These are phyloP conservation scores for Meteorus sp. DNA, from an alignment of 1,140 invertebrate species.

Conservation along the genomic window DNA sequence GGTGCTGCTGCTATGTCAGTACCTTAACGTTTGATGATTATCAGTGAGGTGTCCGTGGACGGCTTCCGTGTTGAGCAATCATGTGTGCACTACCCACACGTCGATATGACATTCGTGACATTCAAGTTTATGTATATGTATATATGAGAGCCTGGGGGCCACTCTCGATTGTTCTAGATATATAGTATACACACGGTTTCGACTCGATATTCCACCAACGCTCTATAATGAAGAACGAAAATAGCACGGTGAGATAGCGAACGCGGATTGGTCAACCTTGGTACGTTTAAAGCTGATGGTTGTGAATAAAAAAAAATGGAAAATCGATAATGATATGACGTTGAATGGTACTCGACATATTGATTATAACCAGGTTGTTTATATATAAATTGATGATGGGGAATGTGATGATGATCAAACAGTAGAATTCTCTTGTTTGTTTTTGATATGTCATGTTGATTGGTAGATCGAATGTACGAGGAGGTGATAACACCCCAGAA, in stretches of 20 bases:
- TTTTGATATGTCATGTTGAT: too few relatives aligned
- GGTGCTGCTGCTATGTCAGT: background rate
- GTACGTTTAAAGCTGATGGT: background rate
- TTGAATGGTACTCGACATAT: too few relatives aligned
- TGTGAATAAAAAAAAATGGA: background rate
- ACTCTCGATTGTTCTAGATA: background rate
- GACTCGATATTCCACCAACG: background rate
- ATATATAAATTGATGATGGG: too few relatives aligned
- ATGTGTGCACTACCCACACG: background rate
- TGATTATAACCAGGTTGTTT: too few relatives aligned
- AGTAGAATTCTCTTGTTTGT: too few relatives aligned
- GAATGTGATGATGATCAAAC: too few relatives aligned
- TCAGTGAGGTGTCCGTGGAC: background rate
- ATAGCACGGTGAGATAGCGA: background rate
- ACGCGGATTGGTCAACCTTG: background rate
- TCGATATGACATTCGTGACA: constrained; percentile 10
- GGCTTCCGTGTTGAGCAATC: background rate
- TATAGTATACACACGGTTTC: too few relatives aligned
- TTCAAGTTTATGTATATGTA: too few relatives aligned
- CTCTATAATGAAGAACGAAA: constrained; percentile 2
- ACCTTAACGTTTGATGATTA: constrained; percentile 6
- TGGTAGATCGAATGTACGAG: too few relatives aligned
- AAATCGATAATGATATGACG: too few relatives aligned
- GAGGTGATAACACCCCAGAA: too few relatives aligned
- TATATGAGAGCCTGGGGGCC: background rate